phyloP scores from a whole-genome alignment of 2,113 vertebrate species.

The Caranx melampygus region DNA sequence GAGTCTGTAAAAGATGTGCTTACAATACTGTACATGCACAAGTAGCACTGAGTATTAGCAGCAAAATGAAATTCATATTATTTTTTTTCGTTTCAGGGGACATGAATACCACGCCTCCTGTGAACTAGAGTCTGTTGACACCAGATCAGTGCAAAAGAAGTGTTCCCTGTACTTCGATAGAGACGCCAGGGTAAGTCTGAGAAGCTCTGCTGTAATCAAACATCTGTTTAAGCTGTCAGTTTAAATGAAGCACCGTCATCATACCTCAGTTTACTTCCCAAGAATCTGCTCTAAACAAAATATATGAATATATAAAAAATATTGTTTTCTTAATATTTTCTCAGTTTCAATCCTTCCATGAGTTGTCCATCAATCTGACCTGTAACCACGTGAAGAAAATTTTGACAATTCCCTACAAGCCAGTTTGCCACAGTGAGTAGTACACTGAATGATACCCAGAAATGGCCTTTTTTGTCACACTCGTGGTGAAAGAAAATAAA shows the following conservation, averaged over 20 bases:
- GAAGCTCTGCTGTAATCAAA: neutral
- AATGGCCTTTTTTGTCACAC: neutral
- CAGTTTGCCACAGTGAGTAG: conserved; percentile 64
- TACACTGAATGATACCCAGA: neutral
- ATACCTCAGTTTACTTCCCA: neutral
- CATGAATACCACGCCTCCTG: fast-evolving
- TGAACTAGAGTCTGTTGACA: conserved; percentile 10
- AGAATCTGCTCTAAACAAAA: neutral
- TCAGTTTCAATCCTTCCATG: fast-evolving
- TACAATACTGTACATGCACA: neutral
- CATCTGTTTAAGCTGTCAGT: too few species aligned
- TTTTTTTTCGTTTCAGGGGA: fast-evolving
- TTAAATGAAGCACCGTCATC: too few species aligned
- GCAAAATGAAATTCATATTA: neutral
- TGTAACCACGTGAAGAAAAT: neutral
- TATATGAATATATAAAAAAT: too few species aligned
- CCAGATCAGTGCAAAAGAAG: neutral
- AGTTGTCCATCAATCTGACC: neutral
- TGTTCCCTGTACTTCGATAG: conserved; percentile 19
- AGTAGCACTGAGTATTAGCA: neutral
- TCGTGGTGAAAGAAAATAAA: neutral
- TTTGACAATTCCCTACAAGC: fast-evolving
- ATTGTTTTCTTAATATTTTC: neutral
- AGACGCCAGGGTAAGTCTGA: fast-evolving
- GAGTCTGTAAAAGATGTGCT: neutral